Evolutionary conservation across 2,888 invertebrate genomes (phyloP).

Genomic region (Sinodicranocentrus sp.): DNA sequence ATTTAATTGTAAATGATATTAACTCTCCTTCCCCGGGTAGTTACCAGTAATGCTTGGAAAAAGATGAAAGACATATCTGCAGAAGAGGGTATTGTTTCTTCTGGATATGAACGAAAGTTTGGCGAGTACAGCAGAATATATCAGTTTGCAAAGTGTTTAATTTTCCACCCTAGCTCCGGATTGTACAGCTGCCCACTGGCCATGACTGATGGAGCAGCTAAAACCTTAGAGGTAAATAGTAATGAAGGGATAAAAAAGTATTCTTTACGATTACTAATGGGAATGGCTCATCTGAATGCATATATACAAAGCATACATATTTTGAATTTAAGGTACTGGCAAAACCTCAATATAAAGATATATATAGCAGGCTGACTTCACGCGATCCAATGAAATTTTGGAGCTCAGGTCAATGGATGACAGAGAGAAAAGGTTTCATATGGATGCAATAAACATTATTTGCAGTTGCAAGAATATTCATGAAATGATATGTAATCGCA

Average conservation of each 20-base stretch:
- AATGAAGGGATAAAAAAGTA: not conserved
- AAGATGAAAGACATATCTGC: conserved; percentile 80
- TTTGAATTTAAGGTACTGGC: conserved; percentile 67
- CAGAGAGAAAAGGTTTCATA: conserved; percentile 79
- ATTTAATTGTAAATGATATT: no score
- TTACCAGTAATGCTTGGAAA: conserved; percentile 81
- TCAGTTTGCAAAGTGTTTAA: conserved; percentile 80
- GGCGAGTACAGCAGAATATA: conserved; percentile 79
- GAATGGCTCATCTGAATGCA: not conserved
- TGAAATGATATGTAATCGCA: no score
- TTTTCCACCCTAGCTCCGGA: conserved; percentile 81
- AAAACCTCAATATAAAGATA: conserved; percentile 71
- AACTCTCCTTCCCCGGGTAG: no score
- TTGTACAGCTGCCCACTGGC: conserved; percentile 81
- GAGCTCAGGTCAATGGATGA: conserved; percentile 83
- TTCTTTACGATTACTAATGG: no score
- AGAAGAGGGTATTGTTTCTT: conserved; percentile 81
- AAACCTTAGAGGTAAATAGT: conserved; percentile 79
- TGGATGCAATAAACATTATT: not conserved
- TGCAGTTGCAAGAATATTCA: no score
- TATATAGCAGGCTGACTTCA: conserved; percentile 78
- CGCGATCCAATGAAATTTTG: conserved; percentile 80
- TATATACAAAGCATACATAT: not conserved
- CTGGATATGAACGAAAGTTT: conserved; percentile 79
- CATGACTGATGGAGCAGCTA: conserved; percentile 83